Evolutionary conservation across 2,888 invertebrate genomes (phyloP).

Genomic region (Lordiphosa andalusiaca): DNA sequence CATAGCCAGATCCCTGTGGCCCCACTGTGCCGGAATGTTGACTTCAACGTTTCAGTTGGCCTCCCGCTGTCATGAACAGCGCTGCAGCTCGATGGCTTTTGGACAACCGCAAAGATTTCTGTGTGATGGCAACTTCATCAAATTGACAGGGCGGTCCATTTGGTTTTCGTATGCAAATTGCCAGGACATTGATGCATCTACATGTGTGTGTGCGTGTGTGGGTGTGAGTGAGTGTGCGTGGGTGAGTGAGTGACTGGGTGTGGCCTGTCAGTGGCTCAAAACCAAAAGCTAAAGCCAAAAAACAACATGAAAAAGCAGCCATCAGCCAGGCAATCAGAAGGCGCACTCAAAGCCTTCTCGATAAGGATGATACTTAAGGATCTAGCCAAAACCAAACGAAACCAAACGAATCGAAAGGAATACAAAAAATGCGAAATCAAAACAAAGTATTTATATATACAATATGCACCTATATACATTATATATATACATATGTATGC

Average conservation of each 20-base stretch:
- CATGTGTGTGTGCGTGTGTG: slow-evolving; percentile 6
- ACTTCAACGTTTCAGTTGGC: neutral
- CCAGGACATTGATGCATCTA: slow-evolving; percentile 15
- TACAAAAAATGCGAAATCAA: slow-evolving; percentile 4
- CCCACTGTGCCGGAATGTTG: slow-evolving; percentile 16
- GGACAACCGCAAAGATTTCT: slow-evolving; percentile 18
- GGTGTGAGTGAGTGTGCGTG: neutral
- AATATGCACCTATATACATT: slow-evolving; percentile 4
- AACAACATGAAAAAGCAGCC: slow-evolving; percentile 30
- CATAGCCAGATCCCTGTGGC: too few relatives aligned
- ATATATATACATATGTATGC: slow-evolving; percentile 19
- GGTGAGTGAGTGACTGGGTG: slow-evolving; percentile 20
- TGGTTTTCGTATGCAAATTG: slow-evolving; percentile 53
- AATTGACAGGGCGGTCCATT: slow-evolving; percentile 31
- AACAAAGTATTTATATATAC: neutral
- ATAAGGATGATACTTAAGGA: too few relatives aligned
- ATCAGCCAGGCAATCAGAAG: slow-evolving; percentile 55
- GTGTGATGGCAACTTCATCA: slow-evolving; percentile 39
- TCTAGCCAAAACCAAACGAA: neutral
- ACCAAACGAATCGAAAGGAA: neutral
- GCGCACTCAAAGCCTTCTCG: slow-evolving; percentile 27
- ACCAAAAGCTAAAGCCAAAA: slow-evolving; percentile 53
- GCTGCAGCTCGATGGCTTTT: slow-evolving; percentile 19
- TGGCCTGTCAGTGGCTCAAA: slow-evolving; percentile 46
- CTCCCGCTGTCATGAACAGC: slow-evolving; percentile 20